Percentiles rank a stretch among this genome's conserved stretches.
Evolutionary conservation across 2,113 vertebrate genomes (phyloP).

Genomic region (Coreoperca whiteheadi): DNA sequence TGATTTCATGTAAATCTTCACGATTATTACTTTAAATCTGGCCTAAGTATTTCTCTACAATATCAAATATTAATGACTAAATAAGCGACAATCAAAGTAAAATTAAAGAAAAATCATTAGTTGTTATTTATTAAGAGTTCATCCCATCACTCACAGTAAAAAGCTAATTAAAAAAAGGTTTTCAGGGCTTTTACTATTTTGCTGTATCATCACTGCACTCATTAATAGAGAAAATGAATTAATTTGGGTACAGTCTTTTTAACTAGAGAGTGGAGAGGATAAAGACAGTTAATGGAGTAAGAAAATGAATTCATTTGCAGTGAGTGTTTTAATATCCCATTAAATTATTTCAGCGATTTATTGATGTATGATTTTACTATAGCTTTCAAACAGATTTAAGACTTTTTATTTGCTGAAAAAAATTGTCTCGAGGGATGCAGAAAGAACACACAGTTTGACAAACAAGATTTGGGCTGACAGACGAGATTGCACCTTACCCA

Average conservation of each 20-base stretch:
- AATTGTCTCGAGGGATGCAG: neutral
- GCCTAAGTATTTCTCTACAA: neutral
- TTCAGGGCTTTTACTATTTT: neutral
- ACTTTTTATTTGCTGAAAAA: neutral
- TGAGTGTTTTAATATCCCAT: neutral
- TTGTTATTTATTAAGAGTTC: neutral
- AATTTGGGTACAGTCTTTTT: neutral
- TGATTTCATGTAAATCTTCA: neutral
- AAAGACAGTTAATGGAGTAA: neutral
- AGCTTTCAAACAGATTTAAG: neutral
- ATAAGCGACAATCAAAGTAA: neutral
- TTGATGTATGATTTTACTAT: neutral
- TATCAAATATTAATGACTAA: neutral
- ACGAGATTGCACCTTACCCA: conserved; percentile 49
- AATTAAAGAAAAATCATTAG: no score
- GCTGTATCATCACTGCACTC: neutral
- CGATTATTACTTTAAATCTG: neutral
- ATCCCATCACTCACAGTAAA: neutral
- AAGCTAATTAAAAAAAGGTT: neutral
- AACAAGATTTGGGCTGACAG: conserved; percentile 55
- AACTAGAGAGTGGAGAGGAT: neutral
- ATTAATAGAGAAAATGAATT: neutral
- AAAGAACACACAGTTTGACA: conserved; percentile 5
- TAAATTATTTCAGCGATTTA: neutral
- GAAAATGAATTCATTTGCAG: neutral